Conservation (phyloP, 1,140 invertebrate species). For the Sarcophaga peregrina region DNA sequence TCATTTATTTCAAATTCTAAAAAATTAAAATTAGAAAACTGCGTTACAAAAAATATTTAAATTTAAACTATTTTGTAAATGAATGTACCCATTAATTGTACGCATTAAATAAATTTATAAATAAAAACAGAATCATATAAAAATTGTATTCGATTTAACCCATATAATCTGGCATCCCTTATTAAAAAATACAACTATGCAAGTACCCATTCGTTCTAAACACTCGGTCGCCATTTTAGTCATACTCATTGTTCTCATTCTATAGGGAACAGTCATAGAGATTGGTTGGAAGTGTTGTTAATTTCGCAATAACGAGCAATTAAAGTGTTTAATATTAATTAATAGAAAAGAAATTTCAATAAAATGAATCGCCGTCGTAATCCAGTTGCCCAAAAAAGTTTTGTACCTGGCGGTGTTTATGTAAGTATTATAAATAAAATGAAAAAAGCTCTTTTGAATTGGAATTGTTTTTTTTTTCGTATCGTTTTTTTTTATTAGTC, state of each 20-base stretch:
- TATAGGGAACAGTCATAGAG: neutral
- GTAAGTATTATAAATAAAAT: conserved; percentile 5
- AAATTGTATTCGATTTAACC: too few relatives aligned
- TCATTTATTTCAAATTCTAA: too few relatives aligned
- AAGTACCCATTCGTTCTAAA: neutral
- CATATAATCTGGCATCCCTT: too few relatives aligned
- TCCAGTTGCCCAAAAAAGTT: neutral
- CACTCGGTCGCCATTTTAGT: neutral
- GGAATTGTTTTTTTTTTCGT: too few relatives aligned
- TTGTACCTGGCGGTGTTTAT: conserved; percentile 14
- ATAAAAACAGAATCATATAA: too few relatives aligned
- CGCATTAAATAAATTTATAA: too few relatives aligned
- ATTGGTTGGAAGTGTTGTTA: neutral
- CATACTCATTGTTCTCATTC: neutral
- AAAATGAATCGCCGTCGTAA: neutral
- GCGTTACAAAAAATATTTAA: too few relatives aligned
- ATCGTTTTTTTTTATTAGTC: too few relatives aligned
- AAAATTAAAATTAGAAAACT: too few relatives aligned
- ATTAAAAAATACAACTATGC: too few relatives aligned
- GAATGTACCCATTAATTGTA: too few relatives aligned
- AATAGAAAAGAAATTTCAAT: neutral
- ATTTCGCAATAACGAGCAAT: neutral
- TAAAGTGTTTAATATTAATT: neutral
- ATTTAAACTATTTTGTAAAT: too few relatives aligned
- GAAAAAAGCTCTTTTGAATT: neutral